Base-by-base conservation (phyloP, 2,113 vertebrate species). In the Prunella fulvescens region DNA sequence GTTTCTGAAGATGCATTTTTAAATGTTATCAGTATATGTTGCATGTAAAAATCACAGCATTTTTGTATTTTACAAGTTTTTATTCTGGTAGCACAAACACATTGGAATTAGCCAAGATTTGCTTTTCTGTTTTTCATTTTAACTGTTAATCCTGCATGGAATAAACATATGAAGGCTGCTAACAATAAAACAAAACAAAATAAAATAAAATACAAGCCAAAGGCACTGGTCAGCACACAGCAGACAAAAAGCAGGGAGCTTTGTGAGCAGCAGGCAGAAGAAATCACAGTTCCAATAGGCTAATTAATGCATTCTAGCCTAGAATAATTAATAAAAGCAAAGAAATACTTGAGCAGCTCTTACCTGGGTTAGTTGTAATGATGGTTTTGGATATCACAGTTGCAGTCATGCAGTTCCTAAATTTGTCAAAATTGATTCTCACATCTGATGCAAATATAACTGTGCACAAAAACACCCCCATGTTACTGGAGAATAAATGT, bases 361-460 rank as follows among this genome's bases (percentile, higher is more conserved):
- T 98, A 99, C 99, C 99, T 93, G 99, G 99, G 85, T 99, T 99
- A 53, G 99, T 97, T 72, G 99, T 99, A 81, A 99, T 98, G 88
- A 99, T 99, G 90, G 98, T 99, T 98, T 99, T 99, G 50, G 99
- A 99, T 95, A 98, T 99, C 74, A 99, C 98, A 22, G 98, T 99
- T 84, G 99, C 99, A 86, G 97, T 97, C 99, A 99, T 99, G 93
- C 98, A 93, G 80, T 98, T 98, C 91, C 99, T 98, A 96, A 99
- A 99, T 96, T 97, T 98, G 97, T 99, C 99, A 98, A 99, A 99
- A 95, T 96, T 99, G 93, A 99, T 98, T 97, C 98, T 98, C 67
- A 98, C 97, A 53, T 99, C 99, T 26, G 99, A 97, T 69, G 99
- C 98, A 97, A 99, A 99, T 97, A 99, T 98, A 78, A 99, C 99